These are phyloP conservation scores for Lepidocolaptes lacrymiger DNA, from an alignment of 2,797 vertebrate genomes.

Conservation along the genomic window DNA sequence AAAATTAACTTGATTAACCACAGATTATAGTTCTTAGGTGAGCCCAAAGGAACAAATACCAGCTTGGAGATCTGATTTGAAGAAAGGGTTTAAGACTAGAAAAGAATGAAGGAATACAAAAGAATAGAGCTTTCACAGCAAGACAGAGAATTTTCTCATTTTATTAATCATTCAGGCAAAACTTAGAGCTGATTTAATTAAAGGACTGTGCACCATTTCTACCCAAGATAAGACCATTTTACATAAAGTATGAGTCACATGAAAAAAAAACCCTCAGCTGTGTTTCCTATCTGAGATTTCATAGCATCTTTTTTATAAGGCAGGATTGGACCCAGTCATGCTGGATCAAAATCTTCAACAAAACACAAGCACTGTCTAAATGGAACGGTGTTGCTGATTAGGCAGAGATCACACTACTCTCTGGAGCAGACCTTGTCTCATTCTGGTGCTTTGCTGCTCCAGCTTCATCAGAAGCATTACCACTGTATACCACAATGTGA, in stretches of 20 bases:
- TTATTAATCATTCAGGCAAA: constrained; percentile 63
- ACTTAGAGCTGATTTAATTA: constrained; percentile 54
- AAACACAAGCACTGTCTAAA: neutral
- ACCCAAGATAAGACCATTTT: constrained; percentile 33
- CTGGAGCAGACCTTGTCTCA: neutral
- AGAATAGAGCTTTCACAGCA: constrained; percentile 1
- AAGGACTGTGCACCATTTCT: constrained; percentile 39
- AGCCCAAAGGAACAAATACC: constrained; percentile 50
- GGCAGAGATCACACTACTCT: neutral
- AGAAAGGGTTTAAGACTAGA: neutral
- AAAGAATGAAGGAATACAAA: neutral
- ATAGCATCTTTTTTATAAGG: neutral
- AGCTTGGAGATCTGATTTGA: neutral
- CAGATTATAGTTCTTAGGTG: constrained; percentile 30
- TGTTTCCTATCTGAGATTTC: neutral
- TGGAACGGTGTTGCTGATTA: neutral
- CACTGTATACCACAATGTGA: neutral
- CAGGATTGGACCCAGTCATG: neutral
- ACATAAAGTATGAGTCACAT: neutral
- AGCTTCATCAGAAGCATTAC: neutral
- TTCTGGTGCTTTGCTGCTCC: neutral
- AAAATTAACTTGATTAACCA: constrained; percentile 59
- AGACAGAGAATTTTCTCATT: constrained; percentile 36
- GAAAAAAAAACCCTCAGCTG: neutral
- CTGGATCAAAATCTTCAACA: neutral